Conservation (phyloP, 2,113 vertebrate species). For the Glaucidium brasilianum region DNA sequence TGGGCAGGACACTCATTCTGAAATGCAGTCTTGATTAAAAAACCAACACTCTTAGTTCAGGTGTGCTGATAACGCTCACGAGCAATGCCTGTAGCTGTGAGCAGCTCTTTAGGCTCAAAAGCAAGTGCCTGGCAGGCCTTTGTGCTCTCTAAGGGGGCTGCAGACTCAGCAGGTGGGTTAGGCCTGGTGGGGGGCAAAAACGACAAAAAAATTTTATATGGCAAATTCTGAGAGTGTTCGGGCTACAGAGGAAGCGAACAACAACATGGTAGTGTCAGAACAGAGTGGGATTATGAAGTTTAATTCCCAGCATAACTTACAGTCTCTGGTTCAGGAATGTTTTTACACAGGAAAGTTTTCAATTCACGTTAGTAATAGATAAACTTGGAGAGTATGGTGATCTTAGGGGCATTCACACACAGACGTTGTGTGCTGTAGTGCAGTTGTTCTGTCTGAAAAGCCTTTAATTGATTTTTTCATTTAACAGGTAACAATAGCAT, state of each 20-base stretch:
- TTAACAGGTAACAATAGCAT: conserved; percentile 85
- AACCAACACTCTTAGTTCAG: background rate
- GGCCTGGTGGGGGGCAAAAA: background rate
- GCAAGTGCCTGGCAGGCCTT: accelerated
- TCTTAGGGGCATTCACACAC: background rate
- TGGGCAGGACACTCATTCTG: background rate
- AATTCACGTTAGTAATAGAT: accelerated
- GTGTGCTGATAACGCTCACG: background rate
- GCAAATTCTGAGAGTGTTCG: background rate
- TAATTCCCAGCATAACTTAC: background rate
- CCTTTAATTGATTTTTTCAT: conserved; percentile 12
- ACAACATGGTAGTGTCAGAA: background rate
- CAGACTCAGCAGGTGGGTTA: background rate
- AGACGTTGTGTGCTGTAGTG: accelerated
- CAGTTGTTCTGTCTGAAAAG: background rate
- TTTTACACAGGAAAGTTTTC: background rate
- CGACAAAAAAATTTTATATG: background rate
- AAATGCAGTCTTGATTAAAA: background rate
- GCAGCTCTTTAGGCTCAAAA: background rate
- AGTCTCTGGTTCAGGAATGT: background rate
- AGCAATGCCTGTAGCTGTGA: background rate
- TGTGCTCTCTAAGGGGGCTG: background rate
- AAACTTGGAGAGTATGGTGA: background rate
- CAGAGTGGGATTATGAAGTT: background rate
- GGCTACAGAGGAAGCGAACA: background rate